Base-by-base conservation (phyloP, 2,113 vertebrate species). In the Elephas maximus region DNA sequence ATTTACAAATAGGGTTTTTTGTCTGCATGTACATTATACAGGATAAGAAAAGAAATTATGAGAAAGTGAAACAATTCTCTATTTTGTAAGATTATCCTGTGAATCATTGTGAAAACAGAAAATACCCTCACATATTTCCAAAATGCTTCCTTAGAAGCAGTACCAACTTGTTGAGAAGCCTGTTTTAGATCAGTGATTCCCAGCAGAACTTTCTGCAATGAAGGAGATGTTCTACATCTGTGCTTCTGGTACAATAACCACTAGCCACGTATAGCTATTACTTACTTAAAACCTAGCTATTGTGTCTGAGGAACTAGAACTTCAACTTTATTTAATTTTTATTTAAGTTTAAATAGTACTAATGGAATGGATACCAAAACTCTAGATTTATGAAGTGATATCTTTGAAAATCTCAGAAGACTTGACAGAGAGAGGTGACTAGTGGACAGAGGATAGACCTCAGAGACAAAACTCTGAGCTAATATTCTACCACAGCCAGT, bases 301-400 rank as follows among this genome's bases (percentile, higher is more conserved):
- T 57, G 53, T 57, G 53, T 57, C 53, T 57, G 53, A 57, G 53
- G 53, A 57, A 57, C 53, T 57, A 57, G 53, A 57, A 57, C 15
- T 57, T 57, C 15, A 57, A 57, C 53, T 57, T 57, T 57, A 57
- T 84, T 69, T 69, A 21, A 84, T 74, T 96, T 45, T 8, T 78
- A 88, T 95, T 83, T 85, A 88, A 63, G 1, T 86, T 87, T 78
- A 67, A 87, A 73, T 51, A 63, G 86, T 51, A 45, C n/a, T 82
- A 86, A 30, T 69, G 18, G 71, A 24, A 73, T 77, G 57, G 20
- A 89, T 17, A 71, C 21, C 1, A 30, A 73, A 77, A 48, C 28
- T 94, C 73, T 80, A 79, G 30, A 79, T 11, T 30, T 91, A 60
- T 28, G 28, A 87, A 6, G 6, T 79, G 77, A 90, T 12, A 78